Percentiles rank a stretch among this genome's conserved stretches.
Evolutionary conservation across 2,113 vertebrate species (phyloP).

Genomic region (Arizona elegans): DNA sequence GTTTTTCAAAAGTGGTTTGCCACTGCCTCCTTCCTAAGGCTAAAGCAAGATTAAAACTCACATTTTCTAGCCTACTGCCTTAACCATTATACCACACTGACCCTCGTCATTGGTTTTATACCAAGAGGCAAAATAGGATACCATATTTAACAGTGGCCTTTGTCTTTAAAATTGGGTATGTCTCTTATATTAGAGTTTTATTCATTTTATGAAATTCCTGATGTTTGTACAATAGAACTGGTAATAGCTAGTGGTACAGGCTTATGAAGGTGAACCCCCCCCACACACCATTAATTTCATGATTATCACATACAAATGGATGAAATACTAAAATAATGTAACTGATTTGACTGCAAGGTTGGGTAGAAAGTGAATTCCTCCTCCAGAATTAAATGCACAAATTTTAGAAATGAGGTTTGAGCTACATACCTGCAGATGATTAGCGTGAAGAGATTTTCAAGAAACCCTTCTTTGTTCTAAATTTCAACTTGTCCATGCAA

Average conservation of each 20-base stretch:
- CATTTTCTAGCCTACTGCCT: background rate
- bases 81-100: background rate
- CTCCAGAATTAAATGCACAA: background rate
- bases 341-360: background rate
- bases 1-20: background rate
- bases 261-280: background rate
- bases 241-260: background rate
- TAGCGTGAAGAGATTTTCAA: background rate
- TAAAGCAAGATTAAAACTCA: background rate
- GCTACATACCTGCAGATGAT: background rate
- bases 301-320: background rate
- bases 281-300: background rate
- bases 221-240: background rate
- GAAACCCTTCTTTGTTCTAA: background rate
- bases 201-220: background rate
- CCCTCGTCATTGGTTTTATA: background rate
- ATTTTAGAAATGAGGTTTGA: background rate
- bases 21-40: background rate
- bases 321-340: background rate
- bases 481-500: background rate
- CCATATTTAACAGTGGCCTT: background rate
- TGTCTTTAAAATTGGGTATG: background rate
- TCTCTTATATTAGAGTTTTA: background rate
- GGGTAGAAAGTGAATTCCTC: background rate
- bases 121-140: background rate